Base-by-base conservation (phyloP, 2,113 vertebrate species). In the Pluvianellus socialis region DNA sequence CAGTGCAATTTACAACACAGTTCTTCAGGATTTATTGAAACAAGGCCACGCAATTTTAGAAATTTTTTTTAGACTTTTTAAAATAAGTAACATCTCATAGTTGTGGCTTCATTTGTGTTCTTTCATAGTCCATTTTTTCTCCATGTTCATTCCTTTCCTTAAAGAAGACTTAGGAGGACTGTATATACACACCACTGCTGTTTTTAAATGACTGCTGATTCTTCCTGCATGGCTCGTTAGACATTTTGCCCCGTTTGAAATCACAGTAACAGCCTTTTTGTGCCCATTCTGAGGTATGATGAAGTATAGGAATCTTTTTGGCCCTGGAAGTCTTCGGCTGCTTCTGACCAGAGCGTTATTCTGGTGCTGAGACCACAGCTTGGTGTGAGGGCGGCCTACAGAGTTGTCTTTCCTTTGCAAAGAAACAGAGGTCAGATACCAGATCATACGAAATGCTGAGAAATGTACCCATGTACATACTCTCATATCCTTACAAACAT, bases 11-110 rank as follows among this genome's bases (percentile, higher is more conserved):
- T 94, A 86, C 75, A 80, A 53, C 23, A 44, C 12, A 79, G 14
- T 19, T 94, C 20, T 87, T 75, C 40, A 68, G 26, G 38, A 94
- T 89, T 91, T 94, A 68, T 81, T 92, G 68, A 87, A 92, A 62
- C 20, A 66, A 42, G 21, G 27, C 49, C 68, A 16, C 73, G 87
- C 88, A 94, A 79, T 68, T 26, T 74, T 85, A 71, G 79, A 75
- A 62, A 84, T 17, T 20, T 7, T n/a, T 30, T 30, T 55, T 49
- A 38, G 3, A 3, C 50, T 84, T 79, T 33, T 79, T n/a, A 17
- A 10, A 65, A 5, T 65, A 71, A 86, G 42, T 62, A 85, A 50
- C 42, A 53, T 70, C 42, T 95, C 79, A 50, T 83, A 83, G 45
- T 56, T 79, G 26, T 71, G 61, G 66, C 22, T 72, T 92, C 42